Conservation (phyloP, 2,113 vertebrate species). For the Aleadryas rufinucha region DNA sequence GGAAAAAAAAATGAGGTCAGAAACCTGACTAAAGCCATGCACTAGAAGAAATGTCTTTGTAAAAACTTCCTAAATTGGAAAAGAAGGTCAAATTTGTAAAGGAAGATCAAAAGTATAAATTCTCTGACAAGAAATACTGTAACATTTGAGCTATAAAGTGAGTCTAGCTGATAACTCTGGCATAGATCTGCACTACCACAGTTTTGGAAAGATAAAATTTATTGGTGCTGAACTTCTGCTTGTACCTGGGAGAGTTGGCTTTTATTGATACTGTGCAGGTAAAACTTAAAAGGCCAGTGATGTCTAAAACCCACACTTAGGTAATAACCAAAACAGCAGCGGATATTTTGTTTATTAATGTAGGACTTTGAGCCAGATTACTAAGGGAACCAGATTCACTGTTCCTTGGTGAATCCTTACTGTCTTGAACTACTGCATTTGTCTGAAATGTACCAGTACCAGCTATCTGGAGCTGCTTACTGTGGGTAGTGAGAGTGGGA, state of each 20-base stretch:
- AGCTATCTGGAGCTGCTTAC: neutral
- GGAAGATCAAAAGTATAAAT: neutral
- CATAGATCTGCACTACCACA: neutral
- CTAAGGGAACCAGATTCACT: neutral
- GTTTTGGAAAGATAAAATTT: neutral
- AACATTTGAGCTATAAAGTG: neutral
- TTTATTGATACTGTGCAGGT: neutral
- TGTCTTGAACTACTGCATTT: neutral
- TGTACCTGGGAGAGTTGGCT: neutral
- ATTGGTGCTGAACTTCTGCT: neutral
- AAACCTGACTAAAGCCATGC: neutral
- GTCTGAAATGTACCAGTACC: neutral
- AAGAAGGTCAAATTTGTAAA: neutral
- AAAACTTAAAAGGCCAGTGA: neutral
- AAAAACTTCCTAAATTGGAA: neutral
- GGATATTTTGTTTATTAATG: neutral
- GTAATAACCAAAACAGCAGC: neutral
- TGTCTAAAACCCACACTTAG: neutral
- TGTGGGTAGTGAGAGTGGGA: neutral
- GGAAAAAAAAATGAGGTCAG: neutral
- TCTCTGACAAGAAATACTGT: neutral
- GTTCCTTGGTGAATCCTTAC: neutral
- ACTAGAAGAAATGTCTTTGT: neutral
- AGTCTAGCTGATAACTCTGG: neutral
- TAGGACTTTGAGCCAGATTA: neutral